phyloP scores from a whole-genome alignment of 2,888 invertebrate species.

The Nephrotoma appendiculata region DNA sequence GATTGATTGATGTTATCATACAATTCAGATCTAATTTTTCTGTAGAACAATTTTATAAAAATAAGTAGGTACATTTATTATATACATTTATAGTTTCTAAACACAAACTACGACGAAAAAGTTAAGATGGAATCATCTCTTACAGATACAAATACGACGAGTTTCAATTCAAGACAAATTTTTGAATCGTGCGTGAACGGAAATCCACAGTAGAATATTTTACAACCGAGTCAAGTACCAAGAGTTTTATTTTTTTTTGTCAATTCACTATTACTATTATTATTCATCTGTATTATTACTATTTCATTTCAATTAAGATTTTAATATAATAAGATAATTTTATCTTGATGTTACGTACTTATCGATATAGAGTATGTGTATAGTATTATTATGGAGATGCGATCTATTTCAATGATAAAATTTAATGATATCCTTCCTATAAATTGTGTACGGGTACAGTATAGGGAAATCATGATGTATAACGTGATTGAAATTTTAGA shows the following conservation, averaged over 20 bases:
- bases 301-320: not conserved
- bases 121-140: not conserved
- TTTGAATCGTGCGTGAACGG: not conserved
- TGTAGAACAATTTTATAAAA: not conserved
- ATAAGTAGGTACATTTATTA: not conserved
- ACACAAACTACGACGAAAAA: not conserved
- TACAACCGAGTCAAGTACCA: not conserved
- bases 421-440: not conserved
- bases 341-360: not conserved
- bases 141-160: not conserved
- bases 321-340: not conserved
- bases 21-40: not conserved
- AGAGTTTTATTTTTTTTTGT: not conserved
- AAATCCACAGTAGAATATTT: not conserved
- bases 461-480: not conserved
- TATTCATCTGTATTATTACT: not conserved
- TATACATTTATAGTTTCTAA: not conserved
- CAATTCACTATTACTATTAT: not conserved
- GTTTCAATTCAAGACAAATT: not conserved
- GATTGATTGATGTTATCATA: not conserved
- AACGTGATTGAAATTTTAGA: not conserved
- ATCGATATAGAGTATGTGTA: not conserved
- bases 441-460: not conserved
- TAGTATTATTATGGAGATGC: not conserved
- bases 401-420: not conserved